Evolutionary conservation across 92 coral and sea anemone species (phyloP).

Genomic region (Muricea muricata): DNA sequence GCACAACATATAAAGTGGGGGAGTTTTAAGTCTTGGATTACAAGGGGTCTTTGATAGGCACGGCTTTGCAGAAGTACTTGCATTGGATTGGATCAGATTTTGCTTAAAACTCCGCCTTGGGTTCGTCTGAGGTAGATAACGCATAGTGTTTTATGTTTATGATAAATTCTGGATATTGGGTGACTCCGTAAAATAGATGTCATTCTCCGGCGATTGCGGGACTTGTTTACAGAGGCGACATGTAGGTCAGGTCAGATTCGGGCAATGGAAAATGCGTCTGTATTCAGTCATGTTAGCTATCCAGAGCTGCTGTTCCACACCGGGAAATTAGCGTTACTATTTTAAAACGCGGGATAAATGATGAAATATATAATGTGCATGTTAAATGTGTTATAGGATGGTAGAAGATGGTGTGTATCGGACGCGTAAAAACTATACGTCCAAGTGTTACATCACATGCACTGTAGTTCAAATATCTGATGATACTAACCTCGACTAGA

Average conservation of each 20-base stretch:
- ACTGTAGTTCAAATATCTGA: no score
- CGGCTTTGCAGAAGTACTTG: neutral
- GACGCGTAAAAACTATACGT: no score
- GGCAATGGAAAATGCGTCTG: neutral
- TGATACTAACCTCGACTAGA: neutral
- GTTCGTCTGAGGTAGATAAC: neutral
- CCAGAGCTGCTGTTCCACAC: neutral
- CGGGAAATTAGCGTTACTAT: no score
- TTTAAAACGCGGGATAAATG: no score
- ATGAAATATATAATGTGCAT: no score
- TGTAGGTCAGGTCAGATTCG: neutral
- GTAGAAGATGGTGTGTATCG: no score
- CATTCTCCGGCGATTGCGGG: neutral
- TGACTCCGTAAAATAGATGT: neutral
- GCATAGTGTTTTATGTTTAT: neutral
- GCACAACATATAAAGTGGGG: neutral
- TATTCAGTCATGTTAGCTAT: neutral
- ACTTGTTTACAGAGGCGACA: neutral
- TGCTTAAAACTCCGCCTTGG: neutral
- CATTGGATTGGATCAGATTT: neutral
- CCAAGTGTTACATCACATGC: no score
- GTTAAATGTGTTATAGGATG: no score
- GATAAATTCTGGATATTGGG: neutral
- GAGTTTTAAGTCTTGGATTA: neutral
- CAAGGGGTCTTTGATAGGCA: neutral